Percentiles rank a stretch among this genome's conserved stretches.
Evolutionary conservation across 2,888 invertebrate genomes (phyloP).

Genomic region (Scaptomyza parva): DNA sequence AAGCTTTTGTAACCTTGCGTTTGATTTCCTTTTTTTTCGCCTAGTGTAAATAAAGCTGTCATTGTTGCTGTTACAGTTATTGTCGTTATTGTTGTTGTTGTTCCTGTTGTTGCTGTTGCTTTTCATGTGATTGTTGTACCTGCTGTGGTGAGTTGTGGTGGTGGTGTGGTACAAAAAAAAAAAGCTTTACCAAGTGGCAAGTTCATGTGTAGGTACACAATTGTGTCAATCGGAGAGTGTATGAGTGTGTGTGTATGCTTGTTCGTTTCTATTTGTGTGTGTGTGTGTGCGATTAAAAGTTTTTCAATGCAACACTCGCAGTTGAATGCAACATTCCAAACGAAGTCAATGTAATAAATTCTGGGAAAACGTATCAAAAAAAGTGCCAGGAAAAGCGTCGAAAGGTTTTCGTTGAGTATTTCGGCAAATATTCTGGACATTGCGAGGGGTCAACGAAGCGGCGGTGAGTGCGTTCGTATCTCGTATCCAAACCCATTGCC

Average conservation of each 20-base stretch:
- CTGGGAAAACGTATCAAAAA: constrained; percentile 18
- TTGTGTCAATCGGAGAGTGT: constrained; percentile 49
- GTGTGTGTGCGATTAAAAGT: constrained; percentile 23
- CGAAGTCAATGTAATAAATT: constrained; percentile 15
- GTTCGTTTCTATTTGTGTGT: constrained; percentile 1
- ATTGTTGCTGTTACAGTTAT: constrained; percentile 27
- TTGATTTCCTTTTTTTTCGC: constrained; percentile 29
- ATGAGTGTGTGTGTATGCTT: constrained; percentile 7
- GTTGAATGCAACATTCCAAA: constrained; percentile 17
- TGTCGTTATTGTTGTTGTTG: constrained; percentile 27
- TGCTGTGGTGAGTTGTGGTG: constrained; percentile 40
- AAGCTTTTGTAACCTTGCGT: constrained; percentile 35
- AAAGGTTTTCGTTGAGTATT: constrained; percentile 27
- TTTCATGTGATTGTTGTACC: constrained; percentile 23
- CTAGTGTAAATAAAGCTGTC: constrained; percentile 55
- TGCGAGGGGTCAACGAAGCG: constrained; percentile 61
- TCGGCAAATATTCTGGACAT: constrained; percentile 59
- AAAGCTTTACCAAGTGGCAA: constrained; percentile 65
- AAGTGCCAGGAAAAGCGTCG: constrained; percentile 13
- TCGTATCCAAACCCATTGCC: constrained; percentile 32
- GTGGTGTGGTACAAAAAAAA: constrained; percentile 49
- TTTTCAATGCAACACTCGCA: constrained; percentile 50
- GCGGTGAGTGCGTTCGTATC: constrained; percentile 56
- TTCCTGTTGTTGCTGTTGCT: constrained; percentile 33
- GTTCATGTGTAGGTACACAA: constrained; percentile 74